phyloP scores from a whole-genome alignment of 2,797 vertebrate genomes.

The Poecile montanus region DNA sequence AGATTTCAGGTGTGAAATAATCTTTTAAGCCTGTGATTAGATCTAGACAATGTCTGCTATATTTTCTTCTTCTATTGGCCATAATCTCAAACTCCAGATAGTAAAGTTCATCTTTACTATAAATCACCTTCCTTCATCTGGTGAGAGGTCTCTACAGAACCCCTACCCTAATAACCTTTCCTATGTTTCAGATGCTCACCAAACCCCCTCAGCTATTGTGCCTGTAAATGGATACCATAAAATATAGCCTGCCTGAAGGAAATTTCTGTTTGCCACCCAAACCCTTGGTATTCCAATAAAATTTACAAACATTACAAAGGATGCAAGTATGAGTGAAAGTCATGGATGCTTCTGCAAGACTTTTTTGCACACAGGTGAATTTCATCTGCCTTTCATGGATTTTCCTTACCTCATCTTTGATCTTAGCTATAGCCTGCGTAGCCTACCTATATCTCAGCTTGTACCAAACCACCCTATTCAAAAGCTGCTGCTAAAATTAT shows the following conservation, averaged over 20 bases:
- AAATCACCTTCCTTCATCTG: neutral
- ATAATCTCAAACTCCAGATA: neutral
- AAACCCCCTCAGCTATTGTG: neutral
- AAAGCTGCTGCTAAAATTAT: constrained; percentile 46
- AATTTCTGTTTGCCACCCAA: neutral
- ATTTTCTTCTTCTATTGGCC: neutral
- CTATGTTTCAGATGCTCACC: neutral
- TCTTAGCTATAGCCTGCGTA: neutral
- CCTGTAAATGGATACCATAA: neutral
- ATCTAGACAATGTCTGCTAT: neutral
- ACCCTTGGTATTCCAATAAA: neutral
- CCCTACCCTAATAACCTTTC: neutral
- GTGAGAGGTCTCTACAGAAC: neutral
- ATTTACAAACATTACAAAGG: neutral
- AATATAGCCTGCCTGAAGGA: neutral
- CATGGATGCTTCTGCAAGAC: neutral
- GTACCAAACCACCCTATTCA: neutral
- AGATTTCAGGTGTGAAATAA: neutral
- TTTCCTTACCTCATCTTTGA: neutral
- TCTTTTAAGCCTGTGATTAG: neutral
- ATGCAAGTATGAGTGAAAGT: neutral
- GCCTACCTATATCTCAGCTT: constrained; percentile 16
- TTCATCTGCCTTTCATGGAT: neutral
- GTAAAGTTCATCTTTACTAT: neutral
- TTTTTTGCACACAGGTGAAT: neutral